Base-by-base conservation (phyloP, 2,888 invertebrate species). In the Lithosia quadra region DNA sequence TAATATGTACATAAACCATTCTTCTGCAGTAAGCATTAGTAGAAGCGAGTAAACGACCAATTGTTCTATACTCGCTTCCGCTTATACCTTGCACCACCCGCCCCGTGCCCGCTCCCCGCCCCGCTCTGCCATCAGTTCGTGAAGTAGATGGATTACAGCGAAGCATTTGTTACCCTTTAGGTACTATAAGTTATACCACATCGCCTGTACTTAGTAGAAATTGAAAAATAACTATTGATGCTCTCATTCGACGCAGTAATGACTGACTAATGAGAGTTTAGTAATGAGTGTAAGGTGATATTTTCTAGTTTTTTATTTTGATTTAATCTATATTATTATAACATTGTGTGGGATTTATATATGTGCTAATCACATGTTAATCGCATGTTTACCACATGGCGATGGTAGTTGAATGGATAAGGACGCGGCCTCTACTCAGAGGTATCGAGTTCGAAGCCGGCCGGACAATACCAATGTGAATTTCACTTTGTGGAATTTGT, bases 141-240 rank as follows among this genome's bases (percentile, higher is more conserved):
- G 93, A 93, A 92, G 92, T 89, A 92, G 93, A 94, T 93, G 92
- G 94, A 94, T 94, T 92, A 89, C 92, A 86, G 86, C 84, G 88
- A 87, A 89, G 80, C 90, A 88, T 88, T 88, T 87, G 88, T 89
- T 89, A 87, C 86, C 88, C 84, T 85, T 81, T 85, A n/a, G n/a
- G n/a, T n/a, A 86, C 86, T 88, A 88, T 88, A 87, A 86, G 78
- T 84, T 84, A 85, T 71, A 76, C 65, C 62, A 73, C 75, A 78
- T 77, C 71, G 76, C 76, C 72, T 76, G 79, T 80, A 79, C 80
- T 78, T 77, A 78, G 72, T 62, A 71, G 77, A 82, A 84, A 84
- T 85, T 85, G 86, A 86, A 86, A 84, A 84, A 83, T 77, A 80
- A 71, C 60, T 58, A 62, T 67, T 76, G 71, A 80, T 72, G 73